Base-by-base conservation (phyloP, 2,888 invertebrate species). In the Amphimallon solstitiale region DNA sequence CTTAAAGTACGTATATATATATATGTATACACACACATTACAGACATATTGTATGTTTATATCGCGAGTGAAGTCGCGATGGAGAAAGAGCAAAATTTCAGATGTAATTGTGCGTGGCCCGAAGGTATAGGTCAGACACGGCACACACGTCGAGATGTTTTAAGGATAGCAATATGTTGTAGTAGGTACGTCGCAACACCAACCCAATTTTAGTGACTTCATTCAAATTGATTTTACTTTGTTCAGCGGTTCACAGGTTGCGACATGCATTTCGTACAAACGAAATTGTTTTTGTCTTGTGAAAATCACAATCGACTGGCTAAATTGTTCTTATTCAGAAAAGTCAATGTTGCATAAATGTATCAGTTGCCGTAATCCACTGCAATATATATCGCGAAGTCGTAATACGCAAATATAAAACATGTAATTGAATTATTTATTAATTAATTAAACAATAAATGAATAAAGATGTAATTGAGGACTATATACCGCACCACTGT, bases 121-220 rank as follows among this genome's bases (percentile, higher is more conserved):
- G 48, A 17, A 51, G 65, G 65, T 65, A 43, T 65, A 51, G 65
- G 65, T 65, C 65, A 65, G 60, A 61, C 61, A 51, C 29, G 49
- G 49, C 65, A 51, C 43, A 60, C 38, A 48, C 17, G 15, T 48
- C 37, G 54, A 23, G 40, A 40, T 54, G 64, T 46, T 29, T 29
- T 29, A 29, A 54, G 54, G 35, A 35, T 43, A 56, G 52, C 35
- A 37, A 45, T 51, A 52, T 29, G 23, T 23, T 43, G 52, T 34
- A n/a, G 19, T 12, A 56, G 56, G 56, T 17, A 45, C 64, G 54
- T 43, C 52, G 43, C 64, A 64, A 46, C 45, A 54, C 35, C 64
- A 64, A 56, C 54, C 46, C 35, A 45, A 56, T 64, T 64, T 64
- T 64, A 34, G 54, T 54, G 54, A 45, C 64, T 64, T 23, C 37